Evolutionary conservation across 2,797 vertebrate genomes (phyloP).

Genomic region (Pogonophryne albipinna): DNA sequence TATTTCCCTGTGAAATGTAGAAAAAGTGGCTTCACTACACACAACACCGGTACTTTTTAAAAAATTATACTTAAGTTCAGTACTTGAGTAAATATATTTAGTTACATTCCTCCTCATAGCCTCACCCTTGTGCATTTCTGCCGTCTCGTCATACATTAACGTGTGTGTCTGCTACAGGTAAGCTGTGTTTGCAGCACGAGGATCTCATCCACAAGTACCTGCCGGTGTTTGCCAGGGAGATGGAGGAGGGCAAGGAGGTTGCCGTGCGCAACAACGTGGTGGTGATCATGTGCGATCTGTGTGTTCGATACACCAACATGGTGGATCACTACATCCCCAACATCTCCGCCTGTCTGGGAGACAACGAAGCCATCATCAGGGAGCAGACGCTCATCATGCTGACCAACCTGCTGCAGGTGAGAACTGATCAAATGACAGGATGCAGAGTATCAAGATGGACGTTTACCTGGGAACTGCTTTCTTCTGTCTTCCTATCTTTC

Average conservation of each 20-base stretch:
- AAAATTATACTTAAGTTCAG: too few species aligned
- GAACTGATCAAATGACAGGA: not conserved
- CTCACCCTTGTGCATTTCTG: not conserved
- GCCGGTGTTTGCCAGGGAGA: slow-evolving; percentile 91
- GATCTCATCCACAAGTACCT: slow-evolving; percentile 91
- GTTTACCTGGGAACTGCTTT: too few species aligned
- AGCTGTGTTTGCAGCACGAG: slow-evolving; percentile 94
- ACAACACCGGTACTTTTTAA: too few species aligned
- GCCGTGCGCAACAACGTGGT: slow-evolving; percentile 91
- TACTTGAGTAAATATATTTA: too few species aligned
- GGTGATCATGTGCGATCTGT: slow-evolving; percentile 94
- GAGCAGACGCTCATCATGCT: slow-evolving; percentile 94
- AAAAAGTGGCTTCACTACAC: too few species aligned
- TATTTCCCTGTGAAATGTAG: too few species aligned
- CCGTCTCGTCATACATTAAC: not conserved
- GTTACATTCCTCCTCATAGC: too few species aligned
- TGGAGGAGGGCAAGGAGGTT: slow-evolving; percentile 88
- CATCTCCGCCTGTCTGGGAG: slow-evolving; percentile 90
- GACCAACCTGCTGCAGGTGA: slow-evolving; percentile 95
- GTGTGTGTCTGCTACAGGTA: slow-evolving; percentile 80
- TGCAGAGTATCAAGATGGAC: too few species aligned
- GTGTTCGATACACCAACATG: slow-evolving; percentile 92
- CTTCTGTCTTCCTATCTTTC: too few species aligned
- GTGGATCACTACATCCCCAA: slow-evolving; percentile 92
- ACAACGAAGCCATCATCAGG: slow-evolving; percentile 87